Evolutionary conservation across 2,113 vertebrate species (phyloP).

Genomic region (Kryptolebias marmoratus): DNA sequence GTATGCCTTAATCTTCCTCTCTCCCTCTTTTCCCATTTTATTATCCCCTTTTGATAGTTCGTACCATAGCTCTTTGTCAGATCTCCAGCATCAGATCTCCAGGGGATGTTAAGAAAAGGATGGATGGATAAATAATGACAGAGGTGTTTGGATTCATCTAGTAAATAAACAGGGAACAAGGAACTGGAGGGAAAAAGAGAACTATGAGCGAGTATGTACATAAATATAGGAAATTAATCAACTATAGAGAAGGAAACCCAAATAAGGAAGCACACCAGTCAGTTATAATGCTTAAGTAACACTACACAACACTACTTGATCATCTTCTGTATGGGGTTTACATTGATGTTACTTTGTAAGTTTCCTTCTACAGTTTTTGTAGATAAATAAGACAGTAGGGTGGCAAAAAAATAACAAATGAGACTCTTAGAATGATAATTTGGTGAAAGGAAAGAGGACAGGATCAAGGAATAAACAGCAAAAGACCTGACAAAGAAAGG

Average conservation of each 20-base stretch:
- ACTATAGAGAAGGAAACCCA: not conserved
- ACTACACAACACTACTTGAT: not conserved
- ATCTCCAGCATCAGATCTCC: not conserved
- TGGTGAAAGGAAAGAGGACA: conserved; percentile 5
- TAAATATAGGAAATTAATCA: not conserved
- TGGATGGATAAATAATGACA: conserved; percentile 19
- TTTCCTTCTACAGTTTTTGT: too few relatives aligned
- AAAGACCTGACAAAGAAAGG: conserved; percentile 37
- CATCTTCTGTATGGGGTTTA: not conserved
- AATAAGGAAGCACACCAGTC: not conserved
- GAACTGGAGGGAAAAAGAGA: not conserved
- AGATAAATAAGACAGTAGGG: not conserved
- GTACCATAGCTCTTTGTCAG: not conserved
- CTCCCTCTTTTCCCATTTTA: conserved; percentile 7
- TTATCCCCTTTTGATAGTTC: not conserved
- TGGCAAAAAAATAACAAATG: not conserved
- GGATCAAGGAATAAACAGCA: conserved; percentile 32
- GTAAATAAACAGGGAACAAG: conserved; percentile 18
- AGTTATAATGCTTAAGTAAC: not conserved
- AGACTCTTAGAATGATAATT: conserved; percentile 10
- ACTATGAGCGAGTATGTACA: not conserved
- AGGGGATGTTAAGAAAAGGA: conserved; percentile 5
- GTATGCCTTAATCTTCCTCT: conserved; percentile 11
- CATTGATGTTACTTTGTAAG: not conserved
- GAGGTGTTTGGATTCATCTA: conserved; percentile 7